Evolutionary conservation across 53 echinoderm and acorn worm species (phyloP), one percentile per base, ranked within the genome.

Genomic region (Apostichopus leukothele): DNA sequence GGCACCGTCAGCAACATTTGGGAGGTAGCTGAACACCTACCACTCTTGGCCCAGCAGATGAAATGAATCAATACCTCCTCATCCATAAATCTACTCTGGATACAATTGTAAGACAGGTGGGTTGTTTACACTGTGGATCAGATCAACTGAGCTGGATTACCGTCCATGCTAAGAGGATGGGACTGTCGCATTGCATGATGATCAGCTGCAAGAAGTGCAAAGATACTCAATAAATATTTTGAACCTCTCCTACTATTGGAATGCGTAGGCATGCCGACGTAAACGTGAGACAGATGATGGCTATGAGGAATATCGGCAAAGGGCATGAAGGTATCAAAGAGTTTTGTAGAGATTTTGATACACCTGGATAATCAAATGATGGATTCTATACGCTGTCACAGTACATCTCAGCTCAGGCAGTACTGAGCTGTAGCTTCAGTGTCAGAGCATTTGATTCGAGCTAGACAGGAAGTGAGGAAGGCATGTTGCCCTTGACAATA

Each of bases 401-500:
- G 19, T 19, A 80, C 19, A 11, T 51, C 14, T 54, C 52, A 25
- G 25, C 25, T 25, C 25, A 25, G 25, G 25, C 7, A 52, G 7
- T 14, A 39, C 50, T 25, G 25, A 75, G 19, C 78, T 4, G 7
- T 14, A 13, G 51, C 52, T 16, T 78, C 78, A 16, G 78, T 51
- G 4, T 11, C 52, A 51, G 78, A 78, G 19, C 78, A 78, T 10
- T 78, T 78, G 78, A 53, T 78, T 78, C 78, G 53, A 5, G 78
- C 78, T 51, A 8, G 9, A 76, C 51, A 78, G 50, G 78, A 78
- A 59, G 83, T 59, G 12, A 83, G 83, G 52, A 61, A 19, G 22
- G 61, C 83, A 4, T 59, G 60, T 57, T 25, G 83, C 60, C 10
- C 13, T 83, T 55, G 83, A 83, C 25, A 25, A 25, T 25, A 25